Evolutionary conservation across 1,140 invertebrate species (phyloP).

Genomic region (Penaeus japonicus): DNA sequence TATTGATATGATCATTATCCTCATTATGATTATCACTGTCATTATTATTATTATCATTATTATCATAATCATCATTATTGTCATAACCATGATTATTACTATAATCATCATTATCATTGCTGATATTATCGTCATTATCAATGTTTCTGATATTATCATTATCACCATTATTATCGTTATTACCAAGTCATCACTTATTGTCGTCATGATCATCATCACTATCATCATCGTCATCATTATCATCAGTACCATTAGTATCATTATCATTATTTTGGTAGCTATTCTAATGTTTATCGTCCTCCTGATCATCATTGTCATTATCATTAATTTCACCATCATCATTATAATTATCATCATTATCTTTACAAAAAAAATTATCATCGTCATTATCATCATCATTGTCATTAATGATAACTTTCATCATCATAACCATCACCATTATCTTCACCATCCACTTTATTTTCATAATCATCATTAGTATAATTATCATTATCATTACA

Average conservation of each 20-base stretch:
- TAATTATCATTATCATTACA: neutral
- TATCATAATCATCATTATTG: neutral
- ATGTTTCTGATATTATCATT: neutral
- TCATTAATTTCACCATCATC: neutral
- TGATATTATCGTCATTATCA: neutral
- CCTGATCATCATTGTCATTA: neutral
- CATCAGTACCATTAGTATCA: neutral
- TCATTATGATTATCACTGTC: neutral
- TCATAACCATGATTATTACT: neutral
- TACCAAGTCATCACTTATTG: neutral
- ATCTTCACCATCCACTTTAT: neutral
- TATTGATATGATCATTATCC: neutral
- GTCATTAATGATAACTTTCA: neutral
- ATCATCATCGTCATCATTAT: neutral
- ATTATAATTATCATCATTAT: neutral
- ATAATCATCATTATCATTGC: neutral
- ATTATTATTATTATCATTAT: neutral
- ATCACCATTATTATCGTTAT: neutral
- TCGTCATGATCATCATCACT: neutral
- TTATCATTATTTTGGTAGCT: neutral
- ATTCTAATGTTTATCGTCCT: neutral
- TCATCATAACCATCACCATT: neutral
- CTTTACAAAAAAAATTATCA: too few species aligned
- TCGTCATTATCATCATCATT: neutral
- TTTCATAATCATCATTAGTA: neutral